A percentile compares a stretch with the other conserved stretches of the same genome.
These are phyloP conservation scores for Strix occidentalis DNA, from an alignment of 2,797 vertebrate species.

Conservation along the genomic window DNA sequence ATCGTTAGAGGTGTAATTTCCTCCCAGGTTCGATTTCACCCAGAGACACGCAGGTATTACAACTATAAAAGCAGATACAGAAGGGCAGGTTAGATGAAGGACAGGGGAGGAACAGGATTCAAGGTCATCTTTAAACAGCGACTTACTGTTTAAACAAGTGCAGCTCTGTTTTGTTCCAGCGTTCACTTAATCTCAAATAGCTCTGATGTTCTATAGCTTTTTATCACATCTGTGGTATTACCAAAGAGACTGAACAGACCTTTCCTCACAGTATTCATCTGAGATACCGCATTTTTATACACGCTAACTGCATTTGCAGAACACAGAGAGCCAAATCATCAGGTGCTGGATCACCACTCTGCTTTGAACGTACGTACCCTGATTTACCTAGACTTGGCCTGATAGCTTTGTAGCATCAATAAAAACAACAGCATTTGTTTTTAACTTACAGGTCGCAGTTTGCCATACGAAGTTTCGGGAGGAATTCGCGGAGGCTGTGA, in stretches of 20 bases:
- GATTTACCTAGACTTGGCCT: neutral
- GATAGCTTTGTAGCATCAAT: fast-evolving
- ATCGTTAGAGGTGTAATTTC: neutral
- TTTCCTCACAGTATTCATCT: fast-evolving
- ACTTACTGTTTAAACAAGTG: neutral
- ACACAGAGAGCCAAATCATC: neutral
- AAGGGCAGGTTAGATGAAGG: neutral
- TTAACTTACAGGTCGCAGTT: constrained; percentile 91
- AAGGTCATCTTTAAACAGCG: neutral
- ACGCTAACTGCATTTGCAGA: neutral
- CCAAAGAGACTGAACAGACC: neutral
- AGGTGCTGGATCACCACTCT: neutral
- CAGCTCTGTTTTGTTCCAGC: neutral
- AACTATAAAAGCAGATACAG: neutral
- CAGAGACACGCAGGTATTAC: neutral
- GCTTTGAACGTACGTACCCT: neutral
- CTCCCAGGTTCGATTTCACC: neutral
- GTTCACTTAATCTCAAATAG: neutral
- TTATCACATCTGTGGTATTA: neutral
- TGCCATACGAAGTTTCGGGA: constrained; percentile 86
- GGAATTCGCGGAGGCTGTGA: constrained; percentile 83
- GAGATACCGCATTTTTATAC: fast-evolving
- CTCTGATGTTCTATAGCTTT: neutral
- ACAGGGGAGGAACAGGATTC: neutral
- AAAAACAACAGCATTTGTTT: neutral